These are phyloP conservation scores for Elachura formosa DNA, from an alignment of 2,113 vertebrate genomes.

Conservation along the genomic window DNA sequence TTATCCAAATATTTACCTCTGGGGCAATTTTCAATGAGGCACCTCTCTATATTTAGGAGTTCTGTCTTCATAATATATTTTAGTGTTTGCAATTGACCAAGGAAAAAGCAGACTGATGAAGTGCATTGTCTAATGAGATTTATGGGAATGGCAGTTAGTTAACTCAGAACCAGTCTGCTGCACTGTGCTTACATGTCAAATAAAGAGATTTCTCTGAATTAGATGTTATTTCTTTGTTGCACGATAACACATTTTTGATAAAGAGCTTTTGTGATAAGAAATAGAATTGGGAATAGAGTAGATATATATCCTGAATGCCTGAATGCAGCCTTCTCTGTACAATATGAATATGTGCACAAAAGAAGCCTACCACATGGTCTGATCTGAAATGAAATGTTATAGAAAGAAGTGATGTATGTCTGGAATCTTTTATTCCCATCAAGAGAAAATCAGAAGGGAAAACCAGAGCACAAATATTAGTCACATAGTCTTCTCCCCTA, in stretches of 20 bases:
- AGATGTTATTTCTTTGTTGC: neutral
- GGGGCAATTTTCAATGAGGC: neutral
- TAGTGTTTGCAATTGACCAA: neutral
- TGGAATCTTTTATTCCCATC: neutral
- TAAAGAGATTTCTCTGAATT: neutral
- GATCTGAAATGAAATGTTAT: neutral
- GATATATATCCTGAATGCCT: neutral
- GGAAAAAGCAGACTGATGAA: neutral
- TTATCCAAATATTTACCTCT: neutral
- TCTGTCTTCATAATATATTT: neutral
- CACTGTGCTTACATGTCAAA: neutral
- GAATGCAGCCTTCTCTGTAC: neutral
- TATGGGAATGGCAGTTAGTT: neutral
- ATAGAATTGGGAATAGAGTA: neutral
- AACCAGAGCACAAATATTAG: neutral
- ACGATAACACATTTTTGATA: neutral
- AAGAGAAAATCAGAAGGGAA: neutral
- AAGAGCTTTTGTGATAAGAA: conserved; percentile 6
- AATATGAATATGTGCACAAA: neutral
- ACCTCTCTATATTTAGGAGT: neutral
- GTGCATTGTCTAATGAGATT: neutral
- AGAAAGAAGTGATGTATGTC: neutral
- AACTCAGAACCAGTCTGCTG: neutral
- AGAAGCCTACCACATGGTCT: neutral
- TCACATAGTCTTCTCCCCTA: neutral